phyloP scores from a whole-genome alignment of 2,888 invertebrate species.

The Andrena camellia region DNA sequence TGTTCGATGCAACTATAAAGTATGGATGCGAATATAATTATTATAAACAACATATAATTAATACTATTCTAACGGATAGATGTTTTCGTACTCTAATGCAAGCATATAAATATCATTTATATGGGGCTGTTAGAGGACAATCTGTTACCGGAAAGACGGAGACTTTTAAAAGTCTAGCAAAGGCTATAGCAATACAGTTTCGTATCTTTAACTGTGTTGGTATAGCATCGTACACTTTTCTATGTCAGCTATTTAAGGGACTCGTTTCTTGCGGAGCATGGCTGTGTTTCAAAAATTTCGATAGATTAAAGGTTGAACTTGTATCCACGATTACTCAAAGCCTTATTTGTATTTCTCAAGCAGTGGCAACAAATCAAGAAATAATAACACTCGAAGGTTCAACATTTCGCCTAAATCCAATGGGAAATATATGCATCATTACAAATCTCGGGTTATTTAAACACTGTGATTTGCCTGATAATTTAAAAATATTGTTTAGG shows the following conservation, averaged over 20 bases:
- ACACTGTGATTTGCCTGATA: slow-evolving; percentile 87
- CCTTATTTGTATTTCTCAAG: slow-evolving; percentile 86
- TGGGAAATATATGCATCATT: slow-evolving; percentile 89
- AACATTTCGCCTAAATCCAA: slow-evolving; percentile 82
- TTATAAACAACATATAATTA: slow-evolving; percentile 83
- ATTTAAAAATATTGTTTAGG: slow-evolving; percentile 87
- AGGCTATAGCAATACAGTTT: slow-evolving; percentile 87
- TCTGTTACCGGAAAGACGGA: slow-evolving; percentile 86
- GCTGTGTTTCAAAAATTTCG: slow-evolving; percentile 88
- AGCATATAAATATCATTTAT: slow-evolving; percentile 87
- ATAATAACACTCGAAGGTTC: slow-evolving; percentile 85
- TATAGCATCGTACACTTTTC: slow-evolving; percentile 86
- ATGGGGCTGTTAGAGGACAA: slow-evolving; percentile 86
- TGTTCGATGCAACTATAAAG: slow-evolving; percentile 86
- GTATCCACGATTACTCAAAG: slow-evolving; percentile 87
- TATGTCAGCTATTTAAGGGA: slow-evolving; percentile 87
- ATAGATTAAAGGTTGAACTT: slow-evolving; percentile 86
- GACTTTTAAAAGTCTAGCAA: slow-evolving; percentile 87
- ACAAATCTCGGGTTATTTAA: slow-evolving; percentile 85
- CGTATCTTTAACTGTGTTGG: slow-evolving; percentile 87
- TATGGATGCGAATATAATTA: slow-evolving; percentile 89
- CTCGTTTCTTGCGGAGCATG: slow-evolving; percentile 87
- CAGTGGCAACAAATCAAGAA: slow-evolving; percentile 83
- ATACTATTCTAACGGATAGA: slow-evolving; percentile 85
- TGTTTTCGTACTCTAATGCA: slow-evolving; percentile 88